phyloP scores from a whole-genome alignment of 2,113 vertebrate genomes.

The Podiceps cristatus region DNA sequence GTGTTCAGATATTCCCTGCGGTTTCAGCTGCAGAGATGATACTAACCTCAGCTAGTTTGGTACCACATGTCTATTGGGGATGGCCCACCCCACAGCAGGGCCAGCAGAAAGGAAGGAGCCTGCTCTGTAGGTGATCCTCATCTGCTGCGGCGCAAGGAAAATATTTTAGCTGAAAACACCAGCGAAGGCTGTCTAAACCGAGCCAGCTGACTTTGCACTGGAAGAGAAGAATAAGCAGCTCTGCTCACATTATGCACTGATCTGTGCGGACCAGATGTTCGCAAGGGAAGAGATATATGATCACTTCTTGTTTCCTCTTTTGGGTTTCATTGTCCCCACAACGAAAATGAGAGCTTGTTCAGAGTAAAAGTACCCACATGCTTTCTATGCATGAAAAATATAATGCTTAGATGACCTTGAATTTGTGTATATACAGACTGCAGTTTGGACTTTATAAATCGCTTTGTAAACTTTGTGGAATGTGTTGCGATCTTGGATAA shows the following conservation, averaged over 20 bases:
- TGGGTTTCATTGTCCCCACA: neutral
- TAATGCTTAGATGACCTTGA: neutral
- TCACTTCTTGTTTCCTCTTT: neutral
- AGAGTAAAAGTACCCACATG: neutral
- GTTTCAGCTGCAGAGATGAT: neutral
- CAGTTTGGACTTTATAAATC: neutral
- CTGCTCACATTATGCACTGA: neutral
- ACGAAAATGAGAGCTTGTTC: neutral
- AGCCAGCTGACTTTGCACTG: neutral
- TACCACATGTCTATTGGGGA: neutral
- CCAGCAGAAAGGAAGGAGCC: neutral
- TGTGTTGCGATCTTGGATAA: fast-evolving
- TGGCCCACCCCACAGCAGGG: neutral
- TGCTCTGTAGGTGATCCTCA: neutral
- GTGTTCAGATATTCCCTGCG: neutral
- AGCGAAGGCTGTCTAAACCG: neutral
- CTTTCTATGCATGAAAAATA: neutral
- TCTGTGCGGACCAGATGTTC: neutral
- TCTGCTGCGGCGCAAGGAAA: neutral
- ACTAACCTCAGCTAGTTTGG: neutral
- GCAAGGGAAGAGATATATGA: neutral
- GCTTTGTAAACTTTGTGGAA: neutral
- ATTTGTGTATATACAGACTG: neutral
- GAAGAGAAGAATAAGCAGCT: neutral
- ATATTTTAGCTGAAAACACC: neutral